These are phyloP conservation scores for Spea multiplicata DNA, from an alignment of 2,113 vertebrate species.

Conservation along the genomic window DNA sequence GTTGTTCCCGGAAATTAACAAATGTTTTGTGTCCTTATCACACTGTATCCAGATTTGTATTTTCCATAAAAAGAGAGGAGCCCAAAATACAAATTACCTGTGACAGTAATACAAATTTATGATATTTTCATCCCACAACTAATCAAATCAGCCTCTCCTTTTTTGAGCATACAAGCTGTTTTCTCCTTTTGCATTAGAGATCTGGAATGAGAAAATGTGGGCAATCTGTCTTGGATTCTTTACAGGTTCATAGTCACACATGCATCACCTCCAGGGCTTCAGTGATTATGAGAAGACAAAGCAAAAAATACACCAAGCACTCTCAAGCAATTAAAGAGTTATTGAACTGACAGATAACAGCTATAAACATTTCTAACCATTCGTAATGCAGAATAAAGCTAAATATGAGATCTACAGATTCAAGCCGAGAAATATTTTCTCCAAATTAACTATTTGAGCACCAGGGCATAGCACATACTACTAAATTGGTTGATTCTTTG, in stretches of 20 bases:
- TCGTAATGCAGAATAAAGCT: neutral
- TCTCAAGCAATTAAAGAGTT: constrained; percentile 11
- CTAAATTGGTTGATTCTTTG: no score
- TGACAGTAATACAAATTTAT: constrained; percentile 42
- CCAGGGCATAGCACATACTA: no score
- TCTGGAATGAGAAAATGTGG: constrained; percentile 11
- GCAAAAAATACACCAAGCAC: neutral
- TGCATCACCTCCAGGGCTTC: constrained; percentile 16
- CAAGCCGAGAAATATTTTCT: neutral
- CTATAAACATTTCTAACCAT: neutral
- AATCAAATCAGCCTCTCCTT: constrained; percentile 37
- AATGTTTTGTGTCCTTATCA: constrained; percentile 18
- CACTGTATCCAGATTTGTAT: constrained; percentile 18
- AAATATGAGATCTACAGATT: neutral
- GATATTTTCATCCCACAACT: constrained; percentile 37
- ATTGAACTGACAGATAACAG: neutral
- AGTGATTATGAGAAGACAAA: constrained; percentile 18
- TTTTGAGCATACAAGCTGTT: constrained; percentile 40
- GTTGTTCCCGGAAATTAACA: neutral
- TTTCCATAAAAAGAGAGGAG: constrained; percentile 11
- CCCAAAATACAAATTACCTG: constrained; percentile 17
- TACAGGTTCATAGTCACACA: constrained; percentile 25
- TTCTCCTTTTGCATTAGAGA: constrained; percentile 30
- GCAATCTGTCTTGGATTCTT: constrained; percentile 36
- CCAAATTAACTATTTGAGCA: no score